These are phyloP conservation scores for Leptinotarsa tumamoca DNA, from an alignment of 2,888 invertebrate species.

Conservation along the genomic window DNA sequence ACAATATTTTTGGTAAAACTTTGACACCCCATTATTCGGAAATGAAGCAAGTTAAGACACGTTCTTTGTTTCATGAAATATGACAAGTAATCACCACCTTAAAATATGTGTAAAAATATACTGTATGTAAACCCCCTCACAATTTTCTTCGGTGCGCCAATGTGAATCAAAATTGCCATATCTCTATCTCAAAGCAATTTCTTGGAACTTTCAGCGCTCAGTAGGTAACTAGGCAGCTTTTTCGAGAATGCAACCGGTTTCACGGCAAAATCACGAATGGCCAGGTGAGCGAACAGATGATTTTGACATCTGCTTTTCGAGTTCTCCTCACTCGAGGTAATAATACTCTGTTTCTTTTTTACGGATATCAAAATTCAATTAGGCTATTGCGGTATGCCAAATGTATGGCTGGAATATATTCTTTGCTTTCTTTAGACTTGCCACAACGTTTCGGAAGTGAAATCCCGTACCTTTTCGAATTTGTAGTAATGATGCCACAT, in stretches of 20 bases:
- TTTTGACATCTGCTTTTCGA: constrained; percentile 21
- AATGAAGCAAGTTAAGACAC: too few species aligned
- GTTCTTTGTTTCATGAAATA: too few species aligned
- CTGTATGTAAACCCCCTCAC: neutral
- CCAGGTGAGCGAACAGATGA: constrained; percentile 19
- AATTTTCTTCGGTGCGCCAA: neutral
- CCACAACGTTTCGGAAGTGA: neutral
- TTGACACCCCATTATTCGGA: too few species aligned
- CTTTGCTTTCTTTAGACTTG: neutral
- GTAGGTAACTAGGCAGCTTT: constrained; percentile 21
- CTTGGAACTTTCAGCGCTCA: constrained; percentile 16
- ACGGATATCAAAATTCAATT: constrained; percentile 2
- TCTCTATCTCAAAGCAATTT: constrained; percentile 15
- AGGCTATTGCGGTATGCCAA: neutral
- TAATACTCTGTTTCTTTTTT: constrained; percentile 9
- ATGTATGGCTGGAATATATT: neutral
- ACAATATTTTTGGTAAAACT: too few species aligned
- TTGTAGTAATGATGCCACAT: neutral
- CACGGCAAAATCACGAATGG: constrained; percentile 14
- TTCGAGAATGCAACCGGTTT: constrained; percentile 17
- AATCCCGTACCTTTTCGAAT: neutral
- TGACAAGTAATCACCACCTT: too few species aligned
- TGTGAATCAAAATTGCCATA: constrained; percentile 4
- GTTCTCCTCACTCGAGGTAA: neutral
- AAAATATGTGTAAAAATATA: too few species aligned